Evolutionary conservation across 2,797 vertebrate genomes (phyloP), one percentile per base, ranked within the genome.

Genomic region (Oreochromis mossambicus): DNA sequence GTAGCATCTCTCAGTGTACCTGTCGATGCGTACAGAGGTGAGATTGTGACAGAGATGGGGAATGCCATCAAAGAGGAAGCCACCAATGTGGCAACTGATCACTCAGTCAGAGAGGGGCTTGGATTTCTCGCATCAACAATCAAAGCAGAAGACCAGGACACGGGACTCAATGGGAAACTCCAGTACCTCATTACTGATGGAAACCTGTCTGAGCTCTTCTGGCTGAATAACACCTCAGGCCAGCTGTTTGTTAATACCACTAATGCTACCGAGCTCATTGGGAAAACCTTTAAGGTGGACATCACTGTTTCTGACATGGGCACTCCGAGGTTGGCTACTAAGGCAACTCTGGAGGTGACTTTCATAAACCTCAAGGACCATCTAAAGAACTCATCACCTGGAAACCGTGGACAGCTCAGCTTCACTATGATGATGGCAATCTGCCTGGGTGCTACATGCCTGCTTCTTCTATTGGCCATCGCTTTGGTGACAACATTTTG

Each of bases 211-310:
- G 84, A 76, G 15, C 92, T 97, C 43, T 99, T 98, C 87, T 87
- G 94, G 90, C 90, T 99, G 90, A 96, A 97, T 43, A 88, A 96
- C 8, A 17, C 87, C 12, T 92, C 95, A 3, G 98, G 98, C 1
- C 96, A 97, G 85, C 89, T 99, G 10, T 98, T 96, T 82, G 95
- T 98, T 52, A 98, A 98, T 0, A 29, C 95, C 86, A 98, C 96
- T 89, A 98, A 98, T 0, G 96, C 96, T 63, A 98, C 97, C n/a
- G 96, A 96, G 88, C 96, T 98, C 2, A 95, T 97, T 0, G 98
- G 97, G 29, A 97, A 94, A n/a, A 92, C 93, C 32, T 95, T 93
- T 90, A 96, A 96, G 83, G 91, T 98, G 73, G 91, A 93, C 29
- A 86, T 99, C 1, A 86, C 79, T 2, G 97, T 98, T 2, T 96